Evolutionary conservation across 2,888 invertebrate genomes (phyloP).

Genomic region (Protonemura montana): DNA sequence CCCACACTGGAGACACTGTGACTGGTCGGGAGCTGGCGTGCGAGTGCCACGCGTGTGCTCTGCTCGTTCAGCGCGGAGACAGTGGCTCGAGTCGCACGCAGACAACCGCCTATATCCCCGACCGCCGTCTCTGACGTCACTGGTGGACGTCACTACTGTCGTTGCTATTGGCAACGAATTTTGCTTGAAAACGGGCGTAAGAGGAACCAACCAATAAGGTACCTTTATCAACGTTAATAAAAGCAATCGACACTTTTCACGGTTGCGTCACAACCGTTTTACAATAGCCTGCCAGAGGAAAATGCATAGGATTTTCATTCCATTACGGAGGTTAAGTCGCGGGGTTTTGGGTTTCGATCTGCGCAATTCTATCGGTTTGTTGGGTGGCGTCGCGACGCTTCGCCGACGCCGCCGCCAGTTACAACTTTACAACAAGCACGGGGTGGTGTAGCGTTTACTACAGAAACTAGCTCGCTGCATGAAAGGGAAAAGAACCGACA

Average conservation of each 20-base stretch:
- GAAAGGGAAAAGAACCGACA: constrained; percentile 28
- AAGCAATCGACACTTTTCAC: constrained; percentile 30
- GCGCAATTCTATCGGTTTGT: neutral
- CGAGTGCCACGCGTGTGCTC: neutral
- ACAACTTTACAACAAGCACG: constrained; percentile 1
- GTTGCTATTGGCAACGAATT: constrained; percentile 32
- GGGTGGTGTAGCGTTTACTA: neutral
- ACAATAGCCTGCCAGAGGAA: neutral
- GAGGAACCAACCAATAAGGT: constrained; percentile 30
- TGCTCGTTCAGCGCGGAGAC: neutral
- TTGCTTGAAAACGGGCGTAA: neutral
- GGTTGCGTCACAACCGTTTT: constrained; percentile 27
- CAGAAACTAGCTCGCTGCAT: constrained; percentile 18
- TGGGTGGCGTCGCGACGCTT: neutral
- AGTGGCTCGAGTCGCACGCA: constrained; percentile 15
- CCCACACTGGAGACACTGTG: neutral
- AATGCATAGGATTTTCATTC: neutral
- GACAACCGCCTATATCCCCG: constrained; percentile 29
- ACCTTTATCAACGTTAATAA: constrained; percentile 39
- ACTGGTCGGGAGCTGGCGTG: neutral
- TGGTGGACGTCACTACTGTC: constrained; percentile 30
- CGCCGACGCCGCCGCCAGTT: constrained; percentile 12
- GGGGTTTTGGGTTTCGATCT: constrained; percentile 8
- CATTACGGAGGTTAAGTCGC: neutral
- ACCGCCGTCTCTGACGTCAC: constrained; percentile 36